phyloP scores from a whole-genome alignment of 1,140 invertebrate species.

The Drosophila lowei region DNA sequence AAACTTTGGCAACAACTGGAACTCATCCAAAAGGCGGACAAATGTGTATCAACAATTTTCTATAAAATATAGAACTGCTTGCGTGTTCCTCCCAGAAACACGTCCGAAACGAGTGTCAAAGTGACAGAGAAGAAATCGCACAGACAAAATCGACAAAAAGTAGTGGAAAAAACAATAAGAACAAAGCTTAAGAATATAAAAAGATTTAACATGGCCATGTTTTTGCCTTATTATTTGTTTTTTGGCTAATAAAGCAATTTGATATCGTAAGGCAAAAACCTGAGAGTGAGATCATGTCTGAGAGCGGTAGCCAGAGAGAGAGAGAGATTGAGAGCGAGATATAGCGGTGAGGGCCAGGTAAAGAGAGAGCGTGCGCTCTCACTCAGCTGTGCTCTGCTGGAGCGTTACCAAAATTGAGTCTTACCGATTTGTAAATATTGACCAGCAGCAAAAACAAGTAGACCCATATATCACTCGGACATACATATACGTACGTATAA shows the following conservation, averaged over 20 bases:
- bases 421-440: slow-evolving; percentile 56
- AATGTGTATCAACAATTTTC: slow-evolving; percentile 42
- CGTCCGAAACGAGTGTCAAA: slow-evolving; percentile 60
- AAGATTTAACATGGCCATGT: slow-evolving; percentile 51
- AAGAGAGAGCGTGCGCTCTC: slow-evolving; percentile 8
- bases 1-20: too few species aligned
- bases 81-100: slow-evolving; percentile 60
- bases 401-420: slow-evolving; percentile 41
- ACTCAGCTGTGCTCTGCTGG: slow-evolving; percentile 9
- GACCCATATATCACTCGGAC: slow-evolving; percentile 45
- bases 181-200: slow-evolving; percentile 47
- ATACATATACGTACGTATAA: slow-evolving; percentile 24
- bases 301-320: slow-evolving; percentile 24
- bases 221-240: slow-evolving; percentile 45
- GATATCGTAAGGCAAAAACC: slow-evolving; percentile 66
- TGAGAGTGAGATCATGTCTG: slow-evolving; percentile 70
- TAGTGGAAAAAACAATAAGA: slow-evolving; percentile 16
- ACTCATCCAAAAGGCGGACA: slow-evolving; percentile 26
- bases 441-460: slow-evolving; percentile 37
- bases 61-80: slow-evolving; percentile 47
- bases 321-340: slow-evolving; percentile 7
- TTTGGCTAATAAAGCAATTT: slow-evolving; percentile 79
- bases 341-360: slow-evolving; percentile 3
- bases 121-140: slow-evolving; percentile 49
- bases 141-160: slow-evolving; percentile 49